A percentile compares a stretch with the other conserved stretches of the same genome.
Evolutionary conservation across 2,797 vertebrate genomes (phyloP).

Genomic region (Alectoris magna): DNA sequence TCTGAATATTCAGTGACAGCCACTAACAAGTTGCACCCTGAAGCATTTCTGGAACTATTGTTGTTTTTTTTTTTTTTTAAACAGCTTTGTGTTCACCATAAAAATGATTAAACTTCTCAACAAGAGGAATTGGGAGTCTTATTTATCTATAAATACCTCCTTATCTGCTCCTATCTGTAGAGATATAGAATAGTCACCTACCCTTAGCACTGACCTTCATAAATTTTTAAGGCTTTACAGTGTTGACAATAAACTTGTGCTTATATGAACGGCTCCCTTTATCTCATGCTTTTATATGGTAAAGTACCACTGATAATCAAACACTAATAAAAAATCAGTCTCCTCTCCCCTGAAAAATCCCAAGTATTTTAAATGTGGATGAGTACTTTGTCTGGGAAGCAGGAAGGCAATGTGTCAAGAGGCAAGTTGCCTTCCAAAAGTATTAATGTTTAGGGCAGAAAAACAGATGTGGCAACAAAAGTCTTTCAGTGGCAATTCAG

Average conservation of each 20-base stretch:
- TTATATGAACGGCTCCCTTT: not conserved
- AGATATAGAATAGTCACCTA: not conserved
- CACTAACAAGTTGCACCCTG: not conserved
- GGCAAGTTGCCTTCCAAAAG: not conserved
- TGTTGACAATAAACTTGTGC: not conserved
- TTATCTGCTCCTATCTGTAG: not conserved
- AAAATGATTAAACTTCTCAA: not conserved
- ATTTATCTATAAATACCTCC: not conserved
- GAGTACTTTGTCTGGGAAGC: conserved; percentile 10
- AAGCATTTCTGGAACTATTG: not conserved
- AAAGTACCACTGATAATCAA: not conserved
- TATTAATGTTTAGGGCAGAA: not conserved
- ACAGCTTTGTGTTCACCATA: not conserved
- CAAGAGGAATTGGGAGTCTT: not conserved
- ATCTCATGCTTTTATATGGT: not conserved
- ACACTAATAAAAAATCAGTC: not conserved
- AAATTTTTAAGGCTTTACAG: not conserved
- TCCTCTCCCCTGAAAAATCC: conserved; percentile 32
- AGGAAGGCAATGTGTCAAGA: conserved; percentile 24
- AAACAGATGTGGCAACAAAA: conserved; percentile 19
- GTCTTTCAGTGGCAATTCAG: conserved; percentile 6
- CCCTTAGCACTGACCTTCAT: not conserved
- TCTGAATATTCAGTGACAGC: not conserved
- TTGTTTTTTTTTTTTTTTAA: too few relatives aligned
- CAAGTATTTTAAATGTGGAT: conserved; percentile 24